These are phyloP conservation scores for Drosophila sechellia DNA, from an alignment of 1,140 invertebrate genomes.

Conservation along the genomic window DNA sequence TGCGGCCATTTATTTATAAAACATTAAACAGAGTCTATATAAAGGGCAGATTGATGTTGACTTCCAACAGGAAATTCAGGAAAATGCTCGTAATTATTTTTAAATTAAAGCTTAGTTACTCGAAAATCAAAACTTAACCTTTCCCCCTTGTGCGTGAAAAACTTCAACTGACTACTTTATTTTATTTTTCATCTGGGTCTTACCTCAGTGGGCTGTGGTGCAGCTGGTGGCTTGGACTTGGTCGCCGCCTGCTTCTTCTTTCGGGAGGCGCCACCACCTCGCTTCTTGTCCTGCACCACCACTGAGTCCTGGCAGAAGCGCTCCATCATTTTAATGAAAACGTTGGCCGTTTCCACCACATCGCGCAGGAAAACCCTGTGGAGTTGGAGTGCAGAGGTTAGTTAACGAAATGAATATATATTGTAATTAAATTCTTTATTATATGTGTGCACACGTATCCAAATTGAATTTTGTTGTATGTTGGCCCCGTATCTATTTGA, in stretches of 20 bases:
- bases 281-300: slow-evolving; percentile 89
- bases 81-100: not conserved
- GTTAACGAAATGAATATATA: slow-evolving; percentile 63
- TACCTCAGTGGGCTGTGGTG: slow-evolving; percentile 64
- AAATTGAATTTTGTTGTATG: slow-evolving; percentile 59
- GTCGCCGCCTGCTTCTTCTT: slow-evolving; percentile 52
- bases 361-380: slow-evolving; percentile 93
- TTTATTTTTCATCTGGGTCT: slow-evolving; percentile 43
- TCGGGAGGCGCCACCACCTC: slow-evolving; percentile 31
- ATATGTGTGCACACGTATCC: slow-evolving; percentile 12
- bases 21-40: slow-evolving; percentile 52
- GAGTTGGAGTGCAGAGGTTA: slow-evolving; percentile 31
- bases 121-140: not conserved
- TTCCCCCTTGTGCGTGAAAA: no score
- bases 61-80: not conserved
- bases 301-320: slow-evolving; percentile 90
- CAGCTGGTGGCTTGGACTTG: slow-evolving; percentile 53
- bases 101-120: not conserved
- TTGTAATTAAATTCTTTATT: slow-evolving; percentile 70
- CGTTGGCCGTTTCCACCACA: slow-evolving; percentile 94
- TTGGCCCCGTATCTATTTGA: slow-evolving; percentile 13
- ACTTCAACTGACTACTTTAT: not conserved
- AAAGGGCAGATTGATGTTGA: not conserved
- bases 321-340: slow-evolving; percentile 97
- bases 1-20: slow-evolving; percentile 75